Evolutionary conservation across 1,140 invertebrate species (phyloP), one percentile per base, ranked within the genome.

Genomic region (Leptinotarsa texana): DNA sequence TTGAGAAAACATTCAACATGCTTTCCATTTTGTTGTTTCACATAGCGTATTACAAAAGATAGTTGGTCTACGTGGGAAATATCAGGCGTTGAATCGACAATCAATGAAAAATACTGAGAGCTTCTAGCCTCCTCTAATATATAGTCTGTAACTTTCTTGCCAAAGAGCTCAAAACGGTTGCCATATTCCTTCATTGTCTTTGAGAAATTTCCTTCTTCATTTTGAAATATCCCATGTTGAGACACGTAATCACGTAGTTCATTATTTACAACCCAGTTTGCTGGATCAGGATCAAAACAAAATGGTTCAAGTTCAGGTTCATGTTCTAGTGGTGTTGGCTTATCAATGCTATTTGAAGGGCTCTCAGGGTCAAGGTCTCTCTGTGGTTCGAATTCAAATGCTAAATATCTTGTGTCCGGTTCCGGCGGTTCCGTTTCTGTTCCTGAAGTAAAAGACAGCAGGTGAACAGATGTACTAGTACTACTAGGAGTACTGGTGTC

Each of bases 41-140:
- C 71, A 74, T 80, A 84, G 74, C 80, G 63, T 73, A 81, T 68
- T 13, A 82, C 73, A 63, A 82, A 73, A 57, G 82, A 82, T n/a
- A 86, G 76, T 75, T 86, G 82, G 77, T 86, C 84, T 27, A 61
- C 21, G 27, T 71, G 69, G 13, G 69, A 74, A 63, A 85, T 77
- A 78, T 86, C 83, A 61, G 83, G 82, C 21, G 82, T 85, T 6
- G 82, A 86, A 81, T 86, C 84, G 17, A 86, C 77, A 65, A 82
- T 83, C 68, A 85, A 78, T 63, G 81, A 82, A 78, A 81, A 87
- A 78, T 87, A 87, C 77, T 83, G 83, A 22, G 81, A 76, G 69
- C 70, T 57, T 75, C 78, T 85, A 33, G 84, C 63, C 80, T 86
- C 79, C 47, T 80, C 57, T 49, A 81, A 69, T 68, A 85, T 85